Evolutionary conservation across 2,888 invertebrate species (phyloP).

Genomic region (Lepas anatifera): DNA sequence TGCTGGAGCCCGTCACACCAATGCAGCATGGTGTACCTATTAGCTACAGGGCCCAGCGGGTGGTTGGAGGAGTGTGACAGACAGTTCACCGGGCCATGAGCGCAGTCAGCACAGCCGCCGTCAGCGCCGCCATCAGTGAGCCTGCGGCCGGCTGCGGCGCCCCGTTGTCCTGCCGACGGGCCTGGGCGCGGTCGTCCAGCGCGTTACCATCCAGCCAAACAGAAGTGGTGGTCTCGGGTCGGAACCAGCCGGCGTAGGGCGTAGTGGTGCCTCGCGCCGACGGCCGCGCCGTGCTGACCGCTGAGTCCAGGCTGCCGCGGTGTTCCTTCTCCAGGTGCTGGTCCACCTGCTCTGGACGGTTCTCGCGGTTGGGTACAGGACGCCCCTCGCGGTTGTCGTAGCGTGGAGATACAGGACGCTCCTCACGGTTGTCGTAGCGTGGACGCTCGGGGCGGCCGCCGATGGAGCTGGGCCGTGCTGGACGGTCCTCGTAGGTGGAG

Average conservation of each 20-base stretch:
- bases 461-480: not conserved
- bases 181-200: not conserved
- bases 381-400: too few relatives aligned
- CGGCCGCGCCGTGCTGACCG: not conserved
- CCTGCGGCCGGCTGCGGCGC: not conserved
- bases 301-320: too few relatives aligned
- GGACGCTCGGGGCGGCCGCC: too few relatives aligned
- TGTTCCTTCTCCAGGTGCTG: not conserved
- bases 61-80: too few relatives aligned
- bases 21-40: too few relatives aligned
- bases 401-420: too few relatives aligned
- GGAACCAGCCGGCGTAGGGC: conserved; percentile 2
- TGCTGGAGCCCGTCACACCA: too few relatives aligned
- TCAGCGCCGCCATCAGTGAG: not conserved
- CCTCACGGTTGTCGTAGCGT: too few relatives aligned
- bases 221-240: not conserved
- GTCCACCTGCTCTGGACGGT: not conserved
- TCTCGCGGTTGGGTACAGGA: too few relatives aligned
- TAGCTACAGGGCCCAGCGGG: too few relatives aligned
- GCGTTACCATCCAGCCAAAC: not conserved
- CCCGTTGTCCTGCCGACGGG: not conserved
- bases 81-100: too few relatives aligned
- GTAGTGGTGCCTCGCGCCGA: not conserved
- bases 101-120: too few relatives aligned
- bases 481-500: not conserved